Evolutionary conservation across 1,140 invertebrate species (phyloP), one percentile per base, ranked within the genome.

Genomic region (Drosophila pruinosa): DNA sequence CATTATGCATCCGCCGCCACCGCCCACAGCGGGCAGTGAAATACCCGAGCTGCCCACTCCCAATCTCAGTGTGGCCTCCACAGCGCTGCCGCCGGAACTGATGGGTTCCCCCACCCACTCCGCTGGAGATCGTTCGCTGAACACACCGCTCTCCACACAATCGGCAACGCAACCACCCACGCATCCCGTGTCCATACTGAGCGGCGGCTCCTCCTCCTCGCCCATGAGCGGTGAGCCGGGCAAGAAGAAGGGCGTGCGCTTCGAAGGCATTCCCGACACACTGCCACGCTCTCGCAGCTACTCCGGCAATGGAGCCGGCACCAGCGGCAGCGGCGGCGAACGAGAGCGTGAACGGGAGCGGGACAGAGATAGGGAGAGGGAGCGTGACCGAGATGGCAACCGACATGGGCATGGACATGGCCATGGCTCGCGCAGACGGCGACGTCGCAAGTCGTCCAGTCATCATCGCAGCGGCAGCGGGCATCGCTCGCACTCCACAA

Each of bases 241-340:
- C 17, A 91, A 91, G 52, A 91, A 91, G 53, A 91, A 91, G 47
- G 90, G 90, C 34, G 90, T 91, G 1, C 90, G 90, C 31, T 91
- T 91, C n/a, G 90, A 91, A 50, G 90, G 90, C 26, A 85, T 91
- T 5, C 83, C 89, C 2, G 70, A 88, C 10, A 90, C 89, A 2
- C 28, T 91, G 26, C 82, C 90, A 0, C 86, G 90, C 1, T 91
- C 90, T 0, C 71, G 90, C 12, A 91, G 90, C 45, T 90, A 91
- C 39, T 91, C 90, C 1, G 90, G 90, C 53, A 89, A 90, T 21
- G 90, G 89, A 5, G 83, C 89, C 0, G 86, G 90, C 19, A 91
- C 90, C 1, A 78, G 71, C 39, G 58, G 72, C 0, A 28, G 56
- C 0, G 64, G 36, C 0, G 47, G 67, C 1, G 81, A 77, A 1